Conservation (phyloP, 2,888 invertebrate genomes). For the Andrena praecox region DNA sequence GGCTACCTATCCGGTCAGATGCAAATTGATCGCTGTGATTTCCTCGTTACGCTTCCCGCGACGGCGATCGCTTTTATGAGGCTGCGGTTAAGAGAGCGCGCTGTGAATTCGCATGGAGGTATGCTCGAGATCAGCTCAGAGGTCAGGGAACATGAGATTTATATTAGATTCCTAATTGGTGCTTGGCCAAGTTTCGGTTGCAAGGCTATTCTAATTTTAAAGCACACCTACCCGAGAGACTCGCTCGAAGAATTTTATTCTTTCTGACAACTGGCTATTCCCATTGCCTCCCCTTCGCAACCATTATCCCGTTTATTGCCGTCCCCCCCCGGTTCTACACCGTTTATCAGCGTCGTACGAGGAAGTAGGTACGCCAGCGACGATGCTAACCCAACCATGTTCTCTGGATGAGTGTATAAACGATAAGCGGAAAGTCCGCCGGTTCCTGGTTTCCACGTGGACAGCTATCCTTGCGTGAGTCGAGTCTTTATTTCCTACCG, state of each 20-base stretch:
- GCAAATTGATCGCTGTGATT: conserved; percentile 39
- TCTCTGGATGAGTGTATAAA: conserved; percentile 15
- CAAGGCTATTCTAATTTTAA: too few species aligned
- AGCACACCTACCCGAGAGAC: not conserved
- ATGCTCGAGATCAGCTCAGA: too few species aligned
- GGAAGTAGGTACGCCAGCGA: conserved; percentile 25
- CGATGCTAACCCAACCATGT: conserved; percentile 14
- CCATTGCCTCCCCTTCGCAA: not conserved
- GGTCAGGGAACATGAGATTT: too few species aligned
- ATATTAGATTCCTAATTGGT: too few species aligned
- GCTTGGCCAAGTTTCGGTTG: too few species aligned
- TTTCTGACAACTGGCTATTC: not conserved
- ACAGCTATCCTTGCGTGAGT: not conserved
- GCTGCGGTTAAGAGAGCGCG: too few species aligned
- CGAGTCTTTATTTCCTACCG: not conserved
- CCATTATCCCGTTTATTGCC: conserved; percentile 16
- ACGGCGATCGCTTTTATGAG: not conserved
- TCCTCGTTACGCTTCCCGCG: not conserved
- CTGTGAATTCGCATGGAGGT: too few species aligned
- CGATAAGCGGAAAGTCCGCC: conserved; percentile 16
- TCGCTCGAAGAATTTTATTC: not conserved
- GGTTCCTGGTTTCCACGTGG: not conserved
- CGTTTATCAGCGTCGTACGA: conserved; percentile 39
- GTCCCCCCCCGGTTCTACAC: not conserved
- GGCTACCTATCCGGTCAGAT: conserved; percentile 28